Conservation (phyloP, 1,140 invertebrate genomes). For the Drosophila melanica region DNA sequence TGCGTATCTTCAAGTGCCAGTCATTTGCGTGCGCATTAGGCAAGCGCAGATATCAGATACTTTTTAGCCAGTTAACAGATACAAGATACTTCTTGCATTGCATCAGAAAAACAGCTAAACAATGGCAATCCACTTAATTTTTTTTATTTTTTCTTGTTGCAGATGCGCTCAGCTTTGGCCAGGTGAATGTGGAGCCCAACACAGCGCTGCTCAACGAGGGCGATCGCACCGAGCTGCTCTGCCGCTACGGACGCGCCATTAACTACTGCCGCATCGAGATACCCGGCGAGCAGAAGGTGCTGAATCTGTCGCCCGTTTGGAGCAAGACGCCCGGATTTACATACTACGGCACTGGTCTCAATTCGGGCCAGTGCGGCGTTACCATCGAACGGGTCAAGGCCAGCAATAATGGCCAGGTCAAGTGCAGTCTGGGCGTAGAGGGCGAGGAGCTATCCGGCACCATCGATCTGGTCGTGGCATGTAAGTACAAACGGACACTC, state of each 20-base stretch:
- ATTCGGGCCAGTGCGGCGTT: slow-evolving; percentile 88
- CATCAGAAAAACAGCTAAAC: slow-evolving; percentile 33
- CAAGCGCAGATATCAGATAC: slow-evolving; percentile 28
- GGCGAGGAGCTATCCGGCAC: slow-evolving; percentile 85
- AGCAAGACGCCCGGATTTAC: slow-evolving; percentile 81
- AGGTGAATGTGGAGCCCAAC: slow-evolving; percentile 78
- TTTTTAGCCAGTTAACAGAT: slow-evolving; percentile 8
- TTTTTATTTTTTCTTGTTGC: slow-evolving; percentile 25
- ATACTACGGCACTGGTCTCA: slow-evolving; percentile 86
- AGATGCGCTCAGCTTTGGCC: slow-evolving; percentile 75
- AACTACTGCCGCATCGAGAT: slow-evolving; percentile 85
- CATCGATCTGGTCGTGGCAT: slow-evolving; percentile 88
- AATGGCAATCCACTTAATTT: slow-evolving; percentile 26
- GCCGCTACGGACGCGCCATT: slow-evolving; percentile 80
- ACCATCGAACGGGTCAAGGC: slow-evolving; percentile 87
- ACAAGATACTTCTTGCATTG: slow-evolving; percentile 55
- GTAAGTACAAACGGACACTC: slow-evolving; percentile 84
- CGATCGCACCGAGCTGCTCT: slow-evolving; percentile 84
- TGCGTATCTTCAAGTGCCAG: slow-evolving; percentile 29
- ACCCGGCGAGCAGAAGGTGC: slow-evolving; percentile 83
- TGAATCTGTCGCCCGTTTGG: slow-evolving; percentile 65
- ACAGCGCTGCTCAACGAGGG: slow-evolving; percentile 81
- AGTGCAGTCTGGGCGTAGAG: slow-evolving; percentile 85
- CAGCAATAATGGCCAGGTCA: slow-evolving; percentile 88
- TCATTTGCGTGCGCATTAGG: slow-evolving; percentile 47